A percentile compares a stretch with the other conserved stretches of the same genome.
phyloP scores from a whole-genome alignment of 2,888 invertebrate species.

The Ptychoptera albimana region DNA sequence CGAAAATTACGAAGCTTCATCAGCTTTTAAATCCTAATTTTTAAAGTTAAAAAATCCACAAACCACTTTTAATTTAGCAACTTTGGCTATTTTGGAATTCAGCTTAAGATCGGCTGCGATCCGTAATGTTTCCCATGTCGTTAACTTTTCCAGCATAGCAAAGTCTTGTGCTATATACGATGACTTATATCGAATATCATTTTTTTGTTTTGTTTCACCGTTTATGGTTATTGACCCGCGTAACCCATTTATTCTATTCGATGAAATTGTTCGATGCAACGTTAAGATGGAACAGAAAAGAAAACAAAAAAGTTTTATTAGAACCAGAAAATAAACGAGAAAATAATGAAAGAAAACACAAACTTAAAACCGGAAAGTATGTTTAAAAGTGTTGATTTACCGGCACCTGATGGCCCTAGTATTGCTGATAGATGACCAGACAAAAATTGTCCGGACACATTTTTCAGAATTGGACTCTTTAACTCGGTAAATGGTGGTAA shows the following conservation, averaged over 20 bases:
- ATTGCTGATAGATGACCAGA: constrained; percentile 47
- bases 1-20: neutral
- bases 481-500: neutral
- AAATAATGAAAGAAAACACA: constrained; percentile 10
- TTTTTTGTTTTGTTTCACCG: constrained; percentile 43
- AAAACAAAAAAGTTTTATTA: neutral
- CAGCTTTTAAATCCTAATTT: neutral
- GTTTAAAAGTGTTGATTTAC: constrained; percentile 61
- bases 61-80: constrained; percentile 53
- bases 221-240: constrained; percentile 56
- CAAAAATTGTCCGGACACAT: constrained; percentile 40
- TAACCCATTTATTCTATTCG: constrained; percentile 22
- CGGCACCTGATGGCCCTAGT: constrained; percentile 55
- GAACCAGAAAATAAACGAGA: neutral
- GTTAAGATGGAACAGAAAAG: too few species aligned
- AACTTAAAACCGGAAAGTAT: constrained; percentile 58
- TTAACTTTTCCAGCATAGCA: constrained; percentile 60
- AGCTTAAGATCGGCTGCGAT: constrained; percentile 77
- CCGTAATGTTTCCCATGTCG: constrained; percentile 65
- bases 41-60: constrained; percentile 14
- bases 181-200: constrained; percentile 38
- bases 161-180: constrained; percentile 84
- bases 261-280: too few species aligned
- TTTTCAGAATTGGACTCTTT: constrained; percentile 31
- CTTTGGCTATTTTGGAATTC: constrained; percentile 37